Evolutionary conservation across 2,113 vertebrate species (phyloP), one percentile per base, ranked within the genome.

Genomic region (Columba livia): DNA sequence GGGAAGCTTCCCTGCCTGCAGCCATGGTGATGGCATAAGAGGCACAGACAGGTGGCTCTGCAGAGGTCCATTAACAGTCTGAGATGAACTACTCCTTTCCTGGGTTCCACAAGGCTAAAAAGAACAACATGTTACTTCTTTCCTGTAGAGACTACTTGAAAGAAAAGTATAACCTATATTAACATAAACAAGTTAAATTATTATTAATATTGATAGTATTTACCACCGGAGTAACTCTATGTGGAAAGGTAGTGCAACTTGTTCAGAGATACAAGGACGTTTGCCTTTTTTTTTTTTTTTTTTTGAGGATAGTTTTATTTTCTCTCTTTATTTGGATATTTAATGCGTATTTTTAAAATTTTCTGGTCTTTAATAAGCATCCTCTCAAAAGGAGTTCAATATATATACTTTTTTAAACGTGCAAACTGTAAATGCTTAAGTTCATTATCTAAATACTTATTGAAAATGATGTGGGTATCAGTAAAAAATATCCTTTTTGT

Each of bases 51-150:
- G 7, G 4, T 90, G 50, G 14, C 56, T 48, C 53, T 60, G 29
- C 38, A 56, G 79, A 83, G 25, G 8, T 58, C 36, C 0, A 0
- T 64, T 40, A 32, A 40, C 2, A 2, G 7, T 53, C 29, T 51
- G 44, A 88, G 50, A 11, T 48, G 17, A 10, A 8, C 10, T 79
- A 53, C 21, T 67, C 9, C 9, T 21, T 38, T 74, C 14, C 38
- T 58, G 57, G 28, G 9, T 75, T 77, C 20, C 42, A 23, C 13
- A 60, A 6, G 12, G 16, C 53, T 82, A 38, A 83, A 82, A 77
- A 58, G 19, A 28, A 38, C 1, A 83, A 16, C 1, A 2, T 5
- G 0, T 12, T 56, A 18, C 5, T 62, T 15, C 2, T 12, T 72
- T 61, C 20, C 5, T 29, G 8, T 51, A 31, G 32, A 19, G 21